Evolutionary conservation across 2,888 invertebrate genomes (phyloP).

Genomic region (Luffia ferchaultella): DNA sequence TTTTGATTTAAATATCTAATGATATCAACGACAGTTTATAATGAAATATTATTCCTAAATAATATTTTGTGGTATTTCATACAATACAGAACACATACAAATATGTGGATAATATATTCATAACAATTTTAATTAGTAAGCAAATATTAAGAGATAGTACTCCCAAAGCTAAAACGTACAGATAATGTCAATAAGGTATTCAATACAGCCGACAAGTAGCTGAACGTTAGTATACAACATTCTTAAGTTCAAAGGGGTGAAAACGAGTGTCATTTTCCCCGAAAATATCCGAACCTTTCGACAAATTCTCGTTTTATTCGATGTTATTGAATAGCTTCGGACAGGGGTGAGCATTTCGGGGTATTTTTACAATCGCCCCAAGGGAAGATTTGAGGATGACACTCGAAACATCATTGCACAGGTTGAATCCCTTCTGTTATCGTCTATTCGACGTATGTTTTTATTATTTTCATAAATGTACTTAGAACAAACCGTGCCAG

Average conservation of each 20-base stretch:
- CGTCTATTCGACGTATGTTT: not conserved
- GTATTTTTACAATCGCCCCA: conserved; percentile 6
- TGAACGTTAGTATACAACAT: not conserved
- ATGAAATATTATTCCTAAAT: too few species aligned
- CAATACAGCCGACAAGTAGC: not conserved
- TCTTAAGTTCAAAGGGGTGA: conserved; percentile 8
- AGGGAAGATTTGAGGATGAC: conserved; percentile 1
- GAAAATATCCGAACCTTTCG: conserved; percentile 3
- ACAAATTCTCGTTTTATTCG: conserved; percentile 10
- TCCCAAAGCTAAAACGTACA: too few species aligned
- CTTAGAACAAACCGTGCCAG: too few species aligned
- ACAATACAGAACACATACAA: too few species aligned
- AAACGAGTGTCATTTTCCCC: conserved; percentile 9
- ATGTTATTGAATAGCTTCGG: conserved; percentile 10
- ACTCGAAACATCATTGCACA: not conserved
- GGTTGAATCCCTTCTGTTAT: not conserved
- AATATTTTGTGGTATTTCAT: too few species aligned
- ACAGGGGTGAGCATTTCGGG: not conserved
- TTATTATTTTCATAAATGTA: too few species aligned
- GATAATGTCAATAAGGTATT: too few species aligned
- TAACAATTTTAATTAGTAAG: too few species aligned
- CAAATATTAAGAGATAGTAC: too few species aligned
- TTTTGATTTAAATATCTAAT: too few species aligned
- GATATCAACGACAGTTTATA: too few species aligned
- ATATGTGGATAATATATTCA: too few species aligned